phyloP scores from a whole-genome alignment of 2,888 invertebrate species.

The Fissipunctia ypsillon region DNA sequence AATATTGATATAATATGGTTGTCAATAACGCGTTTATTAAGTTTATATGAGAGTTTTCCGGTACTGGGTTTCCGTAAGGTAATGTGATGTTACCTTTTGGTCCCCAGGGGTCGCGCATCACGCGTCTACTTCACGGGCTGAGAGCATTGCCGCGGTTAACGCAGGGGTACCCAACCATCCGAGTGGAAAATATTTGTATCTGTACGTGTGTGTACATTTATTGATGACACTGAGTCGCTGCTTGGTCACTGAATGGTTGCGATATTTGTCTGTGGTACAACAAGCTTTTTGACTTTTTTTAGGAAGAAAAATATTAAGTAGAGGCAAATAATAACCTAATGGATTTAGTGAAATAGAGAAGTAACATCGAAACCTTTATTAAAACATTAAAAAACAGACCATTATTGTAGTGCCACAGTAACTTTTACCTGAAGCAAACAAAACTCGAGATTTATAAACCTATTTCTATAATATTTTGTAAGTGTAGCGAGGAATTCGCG shows the following conservation, averaged over 20 bases:
- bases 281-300: not conserved
- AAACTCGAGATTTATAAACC: slow-evolving; percentile 1
- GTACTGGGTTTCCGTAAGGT: slow-evolving; percentile 58
- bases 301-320: not conserved
- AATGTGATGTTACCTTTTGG: slow-evolving; percentile 63
- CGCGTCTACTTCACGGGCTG: slow-evolving; percentile 58
- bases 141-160: slow-evolving; percentile 57
- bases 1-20: slow-evolving; percentile 20
- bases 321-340: not conserved
- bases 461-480: slow-evolving; percentile 49
- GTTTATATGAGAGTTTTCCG: slow-evolving; percentile 59
- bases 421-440: not conserved
- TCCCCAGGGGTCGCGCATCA: slow-evolving; percentile 63
- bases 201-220: slow-evolving; percentile 30
- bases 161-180: slow-evolving; percentile 60
- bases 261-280: slow-evolving; percentile 18
- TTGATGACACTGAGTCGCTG: slow-evolving; percentile 44
- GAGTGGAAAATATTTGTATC: slow-evolving; percentile 56
- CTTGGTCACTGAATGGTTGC: slow-evolving; percentile 19
- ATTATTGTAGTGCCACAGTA: not conserved
- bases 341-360: not conserved
- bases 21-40: slow-evolving; percentile 56
- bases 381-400: too few relatives aligned
- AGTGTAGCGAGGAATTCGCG: slow-evolving; percentile 43
- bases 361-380: too few relatives aligned